Percentiles rank a stretch among this genome's conserved stretches.
These are phyloP conservation scores for Trichechus manatus DNA, from an alignment of 2,113 vertebrate species.

Conservation along the genomic window DNA sequence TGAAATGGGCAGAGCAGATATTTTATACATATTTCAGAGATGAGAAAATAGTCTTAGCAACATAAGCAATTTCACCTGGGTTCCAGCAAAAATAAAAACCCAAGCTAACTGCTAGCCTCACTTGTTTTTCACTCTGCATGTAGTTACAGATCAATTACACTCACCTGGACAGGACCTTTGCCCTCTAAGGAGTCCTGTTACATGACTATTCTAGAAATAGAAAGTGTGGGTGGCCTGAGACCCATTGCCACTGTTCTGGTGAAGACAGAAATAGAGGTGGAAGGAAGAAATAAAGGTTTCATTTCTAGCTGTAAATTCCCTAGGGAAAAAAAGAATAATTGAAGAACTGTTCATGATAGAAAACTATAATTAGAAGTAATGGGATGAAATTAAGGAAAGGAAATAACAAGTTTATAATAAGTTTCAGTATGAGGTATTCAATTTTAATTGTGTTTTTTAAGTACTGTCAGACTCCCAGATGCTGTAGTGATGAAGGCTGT, in stretches of 20 bases:
- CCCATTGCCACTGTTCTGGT: background rate
- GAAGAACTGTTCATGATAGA: constrained; percentile 73
- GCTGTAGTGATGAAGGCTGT: constrained; percentile 58
- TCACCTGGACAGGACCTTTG: background rate
- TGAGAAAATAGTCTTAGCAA: background rate
- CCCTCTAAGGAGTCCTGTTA: background rate
- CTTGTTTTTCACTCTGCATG: background rate
- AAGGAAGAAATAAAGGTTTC: constrained; percentile 32
- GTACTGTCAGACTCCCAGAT: constrained; percentile 81
- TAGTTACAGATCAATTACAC: background rate
- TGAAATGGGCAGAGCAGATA: background rate
- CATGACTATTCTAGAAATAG: background rate
- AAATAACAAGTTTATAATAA: constrained; percentile 78
- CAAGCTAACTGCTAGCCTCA: background rate
- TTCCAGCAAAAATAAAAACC: constrained; percentile 11
- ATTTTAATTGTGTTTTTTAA: constrained; percentile 80
- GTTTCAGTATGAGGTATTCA: constrained; percentile 71
- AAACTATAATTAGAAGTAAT: constrained; percentile 81
- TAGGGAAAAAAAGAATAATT: constrained; percentile 10
- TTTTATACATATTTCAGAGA: background rate
- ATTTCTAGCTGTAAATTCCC: constrained; percentile 40
- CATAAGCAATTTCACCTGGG: background rate
- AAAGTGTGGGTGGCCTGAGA: background rate
- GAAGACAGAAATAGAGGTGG: background rate
- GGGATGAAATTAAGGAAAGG: constrained; percentile 74